phyloP scores from a whole-genome alignment of 2,113 vertebrate species.

The Peromyscus maniculatus region DNA sequence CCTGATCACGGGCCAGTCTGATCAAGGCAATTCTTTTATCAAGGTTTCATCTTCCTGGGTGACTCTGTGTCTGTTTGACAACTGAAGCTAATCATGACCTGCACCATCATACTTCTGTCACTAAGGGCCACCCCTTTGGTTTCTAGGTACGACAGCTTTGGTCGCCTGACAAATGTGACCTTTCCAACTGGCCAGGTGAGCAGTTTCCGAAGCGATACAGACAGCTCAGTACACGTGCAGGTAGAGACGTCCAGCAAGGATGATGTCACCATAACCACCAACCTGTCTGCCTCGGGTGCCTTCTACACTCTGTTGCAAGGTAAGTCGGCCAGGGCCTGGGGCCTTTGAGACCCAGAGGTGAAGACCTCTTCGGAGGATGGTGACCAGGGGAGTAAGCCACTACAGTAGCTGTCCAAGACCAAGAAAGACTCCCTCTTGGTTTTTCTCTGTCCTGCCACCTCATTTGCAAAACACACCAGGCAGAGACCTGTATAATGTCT shows the following conservation, averaged over 20 bases:
- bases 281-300: slow-evolving; percentile 96
- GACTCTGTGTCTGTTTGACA: neutral
- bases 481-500: slow-evolving; percentile 30
- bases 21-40: neutral
- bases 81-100: neutral
- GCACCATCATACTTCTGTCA: neutral
- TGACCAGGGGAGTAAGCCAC: neutral
- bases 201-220: slow-evolving; percentile 95
- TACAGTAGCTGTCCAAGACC: neutral
- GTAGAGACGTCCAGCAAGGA: slow-evolving; percentile 97
- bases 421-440: neutral
- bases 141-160: slow-evolving; percentile 96
- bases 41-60: neutral
- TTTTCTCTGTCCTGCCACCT: neutral
- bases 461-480: neutral
- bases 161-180: slow-evolving; percentile 97
- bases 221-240: slow-evolving; percentile 95
- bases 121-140: slow-evolving; percentile 59
- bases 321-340: slow-evolving; percentile 79
- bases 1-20: neutral
- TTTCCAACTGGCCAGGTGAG: slow-evolving; percentile 97
- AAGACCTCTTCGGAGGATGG: neutral
- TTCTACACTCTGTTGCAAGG: slow-evolving; percentile 99
- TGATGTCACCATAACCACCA: slow-evolving; percentile 97
- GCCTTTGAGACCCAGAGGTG: neutral